Conservation (phyloP, 1,140 invertebrate genomes). For the Drosophila biarmipes region DNA sequence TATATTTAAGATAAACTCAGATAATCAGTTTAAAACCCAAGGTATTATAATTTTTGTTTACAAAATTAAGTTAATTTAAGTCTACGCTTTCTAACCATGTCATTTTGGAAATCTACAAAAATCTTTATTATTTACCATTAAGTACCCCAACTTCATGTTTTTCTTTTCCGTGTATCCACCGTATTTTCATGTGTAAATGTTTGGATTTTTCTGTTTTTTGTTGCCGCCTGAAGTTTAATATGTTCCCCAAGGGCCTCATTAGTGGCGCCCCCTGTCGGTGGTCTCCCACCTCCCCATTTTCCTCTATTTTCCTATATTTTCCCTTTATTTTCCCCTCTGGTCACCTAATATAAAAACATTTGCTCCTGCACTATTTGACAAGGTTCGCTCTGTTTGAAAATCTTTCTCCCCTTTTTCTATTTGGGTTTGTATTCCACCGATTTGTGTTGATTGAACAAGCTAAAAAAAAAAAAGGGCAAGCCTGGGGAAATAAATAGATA, state of each 20-base stretch:
- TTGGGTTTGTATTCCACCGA: conserved; percentile 12
- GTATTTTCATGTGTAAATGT: conserved; percentile 34
- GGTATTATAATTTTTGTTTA: neutral
- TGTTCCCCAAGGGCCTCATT: conserved; percentile 80
- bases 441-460: conserved; percentile 41
- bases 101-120: neutral
- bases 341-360: conserved; percentile 70
- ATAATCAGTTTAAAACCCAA: neutral
- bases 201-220: conserved; percentile 22
- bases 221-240: conserved; percentile 68
- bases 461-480: conserved; percentile 3
- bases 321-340: conserved; percentile 5
- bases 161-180: conserved; percentile 1
- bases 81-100: no score
- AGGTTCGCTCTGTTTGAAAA: conserved; percentile 41
- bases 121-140: neutral
- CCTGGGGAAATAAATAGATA: conserved; percentile 18
- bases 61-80: no score
- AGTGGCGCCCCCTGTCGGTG: conserved; percentile 67
- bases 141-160: neutral
- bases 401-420: neutral
- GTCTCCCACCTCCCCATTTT: conserved; percentile 22
- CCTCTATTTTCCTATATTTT: conserved; percentile 9
- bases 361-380: conserved; percentile 70
- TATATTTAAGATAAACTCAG: no score